phyloP scores from a whole-genome alignment of 2,113 vertebrate genomes.

The Psephotus haematonotus region DNA sequence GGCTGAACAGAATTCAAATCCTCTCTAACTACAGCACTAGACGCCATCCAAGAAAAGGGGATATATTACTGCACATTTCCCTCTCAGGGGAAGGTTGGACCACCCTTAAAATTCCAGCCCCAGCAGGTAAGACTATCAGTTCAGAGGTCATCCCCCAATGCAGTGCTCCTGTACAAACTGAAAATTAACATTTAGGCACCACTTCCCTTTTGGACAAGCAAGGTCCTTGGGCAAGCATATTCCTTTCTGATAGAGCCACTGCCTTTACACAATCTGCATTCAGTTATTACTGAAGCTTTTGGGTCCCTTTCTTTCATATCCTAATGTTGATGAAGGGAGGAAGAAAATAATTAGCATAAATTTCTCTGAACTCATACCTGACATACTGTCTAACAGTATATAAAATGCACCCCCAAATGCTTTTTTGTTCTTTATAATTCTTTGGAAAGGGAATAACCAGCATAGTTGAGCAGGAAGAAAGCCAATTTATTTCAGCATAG shows the following conservation, averaged over 20 bases:
- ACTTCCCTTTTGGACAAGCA: not conserved
- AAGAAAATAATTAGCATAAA: not conserved
- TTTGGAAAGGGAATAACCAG: constrained; percentile 17
- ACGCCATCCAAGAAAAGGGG: not conserved
- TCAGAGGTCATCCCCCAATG: not conserved
- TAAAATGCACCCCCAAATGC: not conserved
- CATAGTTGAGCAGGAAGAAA: not conserved
- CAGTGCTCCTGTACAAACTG: not conserved
- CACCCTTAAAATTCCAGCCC: not conserved
- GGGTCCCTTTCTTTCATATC: not conserved
- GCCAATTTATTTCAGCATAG: not conserved
- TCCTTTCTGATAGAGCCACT: not conserved
- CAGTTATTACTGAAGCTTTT: not conserved
- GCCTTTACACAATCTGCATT: not conserved
- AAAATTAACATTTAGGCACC: not conserved
- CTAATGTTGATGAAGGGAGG: not conserved
- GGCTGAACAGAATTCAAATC: not conserved
- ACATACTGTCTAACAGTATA: not conserved
- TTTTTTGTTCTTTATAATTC: not conserved
- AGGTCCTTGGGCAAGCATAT: not conserved
- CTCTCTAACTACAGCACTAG: not conserved
- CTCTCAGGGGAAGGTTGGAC: not conserved
- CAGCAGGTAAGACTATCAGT: not conserved
- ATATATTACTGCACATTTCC: not conserved
- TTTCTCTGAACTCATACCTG: not conserved